Percentiles rank a stretch among this genome's conserved stretches.
Conservation (phyloP, 1,140 invertebrate species). For the Diabrotica undecimpunctata region DNA sequence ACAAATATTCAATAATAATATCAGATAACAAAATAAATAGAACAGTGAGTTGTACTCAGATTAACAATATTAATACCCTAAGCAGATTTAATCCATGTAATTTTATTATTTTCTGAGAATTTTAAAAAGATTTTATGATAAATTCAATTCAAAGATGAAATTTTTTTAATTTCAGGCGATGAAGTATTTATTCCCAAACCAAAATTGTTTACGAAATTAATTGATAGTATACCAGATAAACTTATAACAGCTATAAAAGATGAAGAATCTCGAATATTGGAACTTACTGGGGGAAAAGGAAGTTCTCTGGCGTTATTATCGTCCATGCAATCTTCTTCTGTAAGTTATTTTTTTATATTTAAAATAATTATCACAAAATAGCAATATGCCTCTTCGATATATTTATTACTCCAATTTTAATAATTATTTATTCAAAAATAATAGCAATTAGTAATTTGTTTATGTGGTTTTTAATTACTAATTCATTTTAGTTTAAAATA, state of each 20-base stretch:
- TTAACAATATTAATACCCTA: no score
- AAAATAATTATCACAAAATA: not conserved
- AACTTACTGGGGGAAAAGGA: constrained; percentile 66
- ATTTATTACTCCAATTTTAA: no score
- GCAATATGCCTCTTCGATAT: no score
- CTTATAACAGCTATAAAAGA: constrained; percentile 27
- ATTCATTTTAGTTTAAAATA: no score
- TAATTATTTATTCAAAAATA: not conserved
- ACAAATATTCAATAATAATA: no score
- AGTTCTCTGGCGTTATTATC: constrained; percentile 63
- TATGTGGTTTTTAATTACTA: no score
- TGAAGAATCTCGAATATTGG: constrained; percentile 30
- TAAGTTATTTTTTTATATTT: constrained; percentile 10
- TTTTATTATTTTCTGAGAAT: no score
- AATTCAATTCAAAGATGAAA: no score
- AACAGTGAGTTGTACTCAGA: no score
- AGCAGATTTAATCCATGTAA: no score
- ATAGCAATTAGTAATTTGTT: not conserved
- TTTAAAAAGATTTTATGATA: no score
- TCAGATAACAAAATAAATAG: no score
- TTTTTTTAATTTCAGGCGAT: constrained; percentile 8
- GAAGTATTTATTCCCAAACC: constrained; percentile 9
- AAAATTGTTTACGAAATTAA: constrained; percentile 24
- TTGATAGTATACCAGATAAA: constrained; percentile 23
- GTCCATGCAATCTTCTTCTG: constrained; percentile 48